Evolutionary conservation across 2,113 vertebrate genomes (phyloP), one percentile per base, ranked within the genome.

Genomic region (Mesitornis unicolor): DNA sequence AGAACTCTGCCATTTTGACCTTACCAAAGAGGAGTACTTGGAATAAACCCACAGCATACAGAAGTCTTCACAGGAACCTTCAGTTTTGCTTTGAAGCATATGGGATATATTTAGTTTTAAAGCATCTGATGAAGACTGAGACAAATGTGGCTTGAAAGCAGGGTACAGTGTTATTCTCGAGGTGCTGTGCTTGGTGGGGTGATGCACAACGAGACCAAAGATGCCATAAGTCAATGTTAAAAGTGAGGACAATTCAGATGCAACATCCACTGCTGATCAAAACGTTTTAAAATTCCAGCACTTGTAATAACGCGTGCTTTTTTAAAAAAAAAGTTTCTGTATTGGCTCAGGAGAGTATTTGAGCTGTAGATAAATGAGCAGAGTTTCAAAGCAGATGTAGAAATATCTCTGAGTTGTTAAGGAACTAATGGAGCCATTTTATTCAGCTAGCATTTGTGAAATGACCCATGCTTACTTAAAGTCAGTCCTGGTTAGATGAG

Each of bases 1-100:
- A 94, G 87, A 95, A 53, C 93, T 96, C 84, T 93, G 61, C 78
- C 89, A 94, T 45, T 84, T 83, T 96, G 81, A 93, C 84, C 84
- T 97, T 65, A 90, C 83, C 83, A 95, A 67, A 97, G 85, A 95
- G 92, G 83, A 95, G 63, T 86, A n/a, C 90, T 80, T 95, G 95
- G 91, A 89, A 86, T 93, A 95, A 93, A 96, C 61, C 88, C 68
- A 90, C 92, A 91, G 78, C 85, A 87, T 63, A 68, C 75, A 95
- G 80, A 90, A 95, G 92, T 93, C 95, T 96, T 95, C 89, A 90
- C 85, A 81, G 77, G 71, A 96, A 95, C 73, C 92, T 95, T 90
- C 93, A 79, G 31, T 92, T 89, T 95, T 95, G 71, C 91, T 93
- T 97, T 95, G 94, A 84, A 93, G 76, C 76, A 50, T 84, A 74